Conservation (phyloP, 2,113 vertebrate species). For the Platycercus adscitus region DNA sequence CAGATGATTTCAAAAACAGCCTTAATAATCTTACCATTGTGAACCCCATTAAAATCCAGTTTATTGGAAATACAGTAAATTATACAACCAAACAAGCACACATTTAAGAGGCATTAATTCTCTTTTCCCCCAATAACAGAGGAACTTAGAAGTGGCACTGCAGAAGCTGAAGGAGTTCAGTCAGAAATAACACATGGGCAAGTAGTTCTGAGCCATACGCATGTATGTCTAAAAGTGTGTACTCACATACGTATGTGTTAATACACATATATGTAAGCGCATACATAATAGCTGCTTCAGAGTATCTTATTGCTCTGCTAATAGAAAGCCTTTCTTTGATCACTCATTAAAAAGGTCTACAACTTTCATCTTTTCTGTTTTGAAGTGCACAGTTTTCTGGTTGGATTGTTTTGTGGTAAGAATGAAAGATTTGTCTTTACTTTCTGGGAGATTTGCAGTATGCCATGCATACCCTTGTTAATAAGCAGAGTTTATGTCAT, state of each 20-base stretch:
- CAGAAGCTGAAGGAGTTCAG: not conserved
- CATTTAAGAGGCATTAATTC: not conserved
- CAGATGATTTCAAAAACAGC: not conserved
- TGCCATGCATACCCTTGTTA: not conserved
- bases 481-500: not conserved
- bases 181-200: not conserved
- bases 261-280: not conserved
- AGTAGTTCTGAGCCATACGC: not conserved
- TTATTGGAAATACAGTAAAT: slow-evolving; percentile 33
- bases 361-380: not conserved
- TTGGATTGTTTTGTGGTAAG: not conserved
- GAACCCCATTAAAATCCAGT: slow-evolving; percentile 8
- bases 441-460: not conserved
- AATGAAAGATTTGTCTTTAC: not conserved
- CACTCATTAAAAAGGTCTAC: not conserved
- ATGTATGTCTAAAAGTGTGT: not conserved
- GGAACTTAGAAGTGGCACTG: not conserved
- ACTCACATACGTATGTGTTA: not conserved
- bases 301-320: not conserved
- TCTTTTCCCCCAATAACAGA: not conserved
- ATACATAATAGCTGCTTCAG: not conserved
- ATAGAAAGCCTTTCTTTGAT: not conserved
- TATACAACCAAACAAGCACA: not conserved
- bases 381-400: not conserved
- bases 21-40: slow-evolving; percentile 1